A percentile compares a stretch with the other conserved stretches of the same genome.
phyloP scores from a whole-genome alignment of 2,797 vertebrate genomes.

The Chrosomus eos region DNA sequence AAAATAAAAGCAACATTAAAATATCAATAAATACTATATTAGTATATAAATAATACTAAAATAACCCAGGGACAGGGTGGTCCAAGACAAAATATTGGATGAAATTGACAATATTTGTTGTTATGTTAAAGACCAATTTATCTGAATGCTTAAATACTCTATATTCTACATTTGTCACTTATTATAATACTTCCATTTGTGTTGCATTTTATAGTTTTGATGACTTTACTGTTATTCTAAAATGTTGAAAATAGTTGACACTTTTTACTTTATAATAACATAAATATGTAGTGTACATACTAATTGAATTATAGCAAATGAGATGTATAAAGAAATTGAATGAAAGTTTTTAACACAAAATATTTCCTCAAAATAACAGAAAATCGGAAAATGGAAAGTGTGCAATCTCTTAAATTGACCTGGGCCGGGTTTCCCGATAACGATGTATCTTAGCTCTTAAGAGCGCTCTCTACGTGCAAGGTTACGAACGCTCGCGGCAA shows the following conservation, averaged over 20 bases:
- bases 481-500: too few relatives aligned
- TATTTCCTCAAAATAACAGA: not conserved
- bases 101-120: not conserved
- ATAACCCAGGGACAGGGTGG: not conserved
- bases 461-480: too few relatives aligned
- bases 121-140: not conserved
- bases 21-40: not conserved
- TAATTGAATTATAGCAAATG: not conserved
- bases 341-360: not conserved
- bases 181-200: not conserved
- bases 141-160: not conserved
- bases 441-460: too few relatives aligned
- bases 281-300: too few relatives aligned
- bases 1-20: not conserved
- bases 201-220: not conserved
- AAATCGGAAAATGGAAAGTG: not conserved
- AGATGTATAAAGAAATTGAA: not conserved
- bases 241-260: not conserved
- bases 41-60: not conserved
- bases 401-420: not conserved
- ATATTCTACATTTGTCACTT: not conserved
- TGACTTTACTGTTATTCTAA: too few relatives aligned
- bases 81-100: not conserved
- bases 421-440: too few relatives aligned
- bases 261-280: not conserved